Percentiles rank a stretch among this genome's conserved stretches.
Conservation (phyloP, 2,888 invertebrate genomes). For the Sthenelais limicola region DNA sequence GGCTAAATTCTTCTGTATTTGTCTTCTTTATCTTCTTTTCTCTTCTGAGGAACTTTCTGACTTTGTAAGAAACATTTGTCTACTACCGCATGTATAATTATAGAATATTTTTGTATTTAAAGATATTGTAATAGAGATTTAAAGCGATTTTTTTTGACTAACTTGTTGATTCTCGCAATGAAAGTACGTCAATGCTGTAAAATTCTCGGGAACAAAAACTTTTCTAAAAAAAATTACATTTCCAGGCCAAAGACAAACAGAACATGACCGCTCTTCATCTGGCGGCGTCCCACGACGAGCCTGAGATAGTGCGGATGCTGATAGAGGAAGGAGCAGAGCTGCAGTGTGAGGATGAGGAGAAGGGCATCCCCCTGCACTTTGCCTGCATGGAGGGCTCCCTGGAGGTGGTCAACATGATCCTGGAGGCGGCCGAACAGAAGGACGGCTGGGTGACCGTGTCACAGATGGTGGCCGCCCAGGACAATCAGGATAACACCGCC, state of each 20-base stretch:
- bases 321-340: conserved; percentile 80
- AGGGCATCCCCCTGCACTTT: conserved; percentile 85
- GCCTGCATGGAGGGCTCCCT: conserved; percentile 81
- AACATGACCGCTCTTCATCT: conserved; percentile 80
- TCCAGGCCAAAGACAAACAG: conserved; percentile 79
- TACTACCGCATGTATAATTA: no score
- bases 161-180: no score
- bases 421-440: conserved; percentile 77
- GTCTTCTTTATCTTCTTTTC: no score
- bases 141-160: not conserved
- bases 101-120: no score
- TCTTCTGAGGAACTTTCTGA: no score
- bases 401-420: conserved; percentile 75
- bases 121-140: no score
- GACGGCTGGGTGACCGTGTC: conserved; percentile 72
- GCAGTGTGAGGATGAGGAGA: conserved; percentile 65
- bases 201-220: not conserved
- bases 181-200: no score
- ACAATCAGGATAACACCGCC: conserved; percentile 88
- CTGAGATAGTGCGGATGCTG: conserved; percentile 63
- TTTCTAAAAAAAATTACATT: not conserved
- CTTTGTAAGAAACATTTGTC: no score
- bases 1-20: no score
- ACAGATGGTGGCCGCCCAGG: conserved; percentile 81
- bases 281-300: conserved; percentile 71